A percentile compares a stretch with the other conserved stretches of the same genome.
These are phyloP conservation scores for Argyrosomus japonicus DNA, from an alignment of 2,113 vertebrate genomes.

Conservation along the genomic window DNA sequence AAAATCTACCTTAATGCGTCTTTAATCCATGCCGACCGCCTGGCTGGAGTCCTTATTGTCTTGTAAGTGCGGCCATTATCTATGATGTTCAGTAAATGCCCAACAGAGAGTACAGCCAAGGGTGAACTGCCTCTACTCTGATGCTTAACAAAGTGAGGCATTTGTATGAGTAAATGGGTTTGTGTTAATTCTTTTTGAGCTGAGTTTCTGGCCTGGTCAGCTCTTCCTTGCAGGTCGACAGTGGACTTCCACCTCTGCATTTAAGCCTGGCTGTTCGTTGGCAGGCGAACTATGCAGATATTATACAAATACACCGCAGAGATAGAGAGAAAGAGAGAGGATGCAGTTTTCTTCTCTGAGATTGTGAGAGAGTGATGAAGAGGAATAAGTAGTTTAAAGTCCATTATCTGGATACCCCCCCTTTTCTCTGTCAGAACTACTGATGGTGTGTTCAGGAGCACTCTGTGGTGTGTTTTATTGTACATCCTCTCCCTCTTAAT, in stretches of 20 bases:
- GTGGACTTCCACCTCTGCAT: slow-evolving; percentile 19
- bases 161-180: slow-evolving; percentile 54
- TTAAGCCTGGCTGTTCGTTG: slow-evolving; percentile 37
- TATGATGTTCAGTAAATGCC: slow-evolving; percentile 66
- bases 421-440: slow-evolving; percentile 38
- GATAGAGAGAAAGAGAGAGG: neutral
- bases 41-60: slow-evolving; percentile 60
- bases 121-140: slow-evolving; percentile 55
- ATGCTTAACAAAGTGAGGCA: slow-evolving; percentile 50
- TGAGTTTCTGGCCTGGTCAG: slow-evolving; percentile 19
- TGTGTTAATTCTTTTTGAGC: slow-evolving; percentile 30
- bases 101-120: slow-evolving; percentile 58
- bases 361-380: slow-evolving; percentile 19
- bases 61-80: slow-evolving; percentile 71
- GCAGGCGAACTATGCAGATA: slow-evolving; percentile 8
- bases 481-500: neutral
- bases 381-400: slow-evolving; percentile 5
- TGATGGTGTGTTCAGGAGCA: slow-evolving; percentile 22
- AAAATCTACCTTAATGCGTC: slow-evolving; percentile 65
- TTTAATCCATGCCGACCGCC: slow-evolving; percentile 67
- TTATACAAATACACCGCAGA: neutral
- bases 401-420: slow-evolving; percentile 46
- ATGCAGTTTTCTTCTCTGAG: slow-evolving; percentile 11
- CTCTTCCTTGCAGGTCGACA: slow-evolving; percentile 5
- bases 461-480: slow-evolving; percentile 1